Evolutionary conservation across 2,113 vertebrate genomes (phyloP).

Genomic region (Ursus arctos): DNA sequence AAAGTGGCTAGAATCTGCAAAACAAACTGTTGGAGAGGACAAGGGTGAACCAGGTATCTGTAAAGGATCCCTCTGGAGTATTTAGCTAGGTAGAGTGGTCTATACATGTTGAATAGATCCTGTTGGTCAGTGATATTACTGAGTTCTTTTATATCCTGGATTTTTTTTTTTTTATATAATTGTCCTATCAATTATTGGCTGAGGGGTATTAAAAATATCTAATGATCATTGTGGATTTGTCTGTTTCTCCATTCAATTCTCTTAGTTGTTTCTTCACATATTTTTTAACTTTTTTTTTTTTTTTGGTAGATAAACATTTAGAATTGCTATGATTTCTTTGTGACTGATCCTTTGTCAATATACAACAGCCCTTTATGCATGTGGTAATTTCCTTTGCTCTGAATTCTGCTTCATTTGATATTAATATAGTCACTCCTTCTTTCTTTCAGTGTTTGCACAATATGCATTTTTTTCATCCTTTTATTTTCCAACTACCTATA

Average conservation of each 20-base stretch:
- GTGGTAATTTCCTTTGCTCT: neutral
- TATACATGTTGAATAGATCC: neutral
- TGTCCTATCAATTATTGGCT: neutral
- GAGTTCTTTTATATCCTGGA: neutral
- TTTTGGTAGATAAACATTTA: neutral
- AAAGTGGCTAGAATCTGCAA: neutral
- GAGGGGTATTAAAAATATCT: neutral
- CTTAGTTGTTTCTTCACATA: neutral
- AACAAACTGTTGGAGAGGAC: neutral
- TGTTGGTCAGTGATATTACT: neutral
- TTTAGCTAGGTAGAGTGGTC: neutral
- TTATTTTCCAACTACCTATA: neutral
- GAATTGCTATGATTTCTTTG: neutral
- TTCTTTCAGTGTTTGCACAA: neutral
- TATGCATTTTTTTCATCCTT: neutral
- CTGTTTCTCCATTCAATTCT: neutral
- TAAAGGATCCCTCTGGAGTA: neutral
- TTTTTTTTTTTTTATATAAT: neutral
- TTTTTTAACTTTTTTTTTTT: neutral
- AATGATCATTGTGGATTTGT: neutral
- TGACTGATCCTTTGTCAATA: neutral
- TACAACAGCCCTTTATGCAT: neutral
- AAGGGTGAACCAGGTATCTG: neutral
- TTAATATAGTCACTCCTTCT: neutral
- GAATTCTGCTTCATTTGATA: neutral